Percentiles rank a stretch among this genome's conserved stretches.
These are phyloP conservation scores for Miichthys miiuy DNA, from an alignment of 2,797 vertebrate genomes.

Conservation along the genomic window DNA sequence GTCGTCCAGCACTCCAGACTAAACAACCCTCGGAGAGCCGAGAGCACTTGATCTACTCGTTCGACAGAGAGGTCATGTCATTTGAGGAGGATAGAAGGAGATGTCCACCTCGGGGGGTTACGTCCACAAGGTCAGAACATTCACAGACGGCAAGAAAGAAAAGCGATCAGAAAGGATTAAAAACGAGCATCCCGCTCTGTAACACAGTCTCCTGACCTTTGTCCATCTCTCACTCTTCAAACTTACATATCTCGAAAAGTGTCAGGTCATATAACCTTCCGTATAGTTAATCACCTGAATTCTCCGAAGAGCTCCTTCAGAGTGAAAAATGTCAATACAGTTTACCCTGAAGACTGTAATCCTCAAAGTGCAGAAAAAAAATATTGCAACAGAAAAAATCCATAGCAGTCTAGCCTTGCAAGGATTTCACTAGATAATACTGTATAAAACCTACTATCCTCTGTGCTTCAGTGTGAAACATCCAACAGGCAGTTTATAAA, in stretches of 20 bases:
- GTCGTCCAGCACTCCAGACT: constrained; percentile 44
- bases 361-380: constrained; percentile 5
- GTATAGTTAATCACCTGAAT: not conserved
- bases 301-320: not conserved
- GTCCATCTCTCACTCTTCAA: not conserved
- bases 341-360: constrained; percentile 3
- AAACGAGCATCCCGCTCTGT: not conserved
- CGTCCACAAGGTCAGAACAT: constrained; percentile 33
- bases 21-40: constrained; percentile 50
- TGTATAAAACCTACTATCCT: not conserved
- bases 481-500: not conserved
- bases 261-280: not conserved
- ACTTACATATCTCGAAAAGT: not conserved
- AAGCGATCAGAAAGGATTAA: not conserved
- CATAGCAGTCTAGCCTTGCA: not conserved
- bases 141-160: not conserved
- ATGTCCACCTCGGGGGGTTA: constrained; percentile 35
- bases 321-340: constrained; percentile 5
- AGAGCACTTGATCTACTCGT: constrained; percentile 15
- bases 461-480: not conserved
- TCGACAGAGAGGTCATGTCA: constrained; percentile 39
- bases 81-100: constrained; percentile 15
- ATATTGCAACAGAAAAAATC: constrained; percentile 4
- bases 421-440: not conserved
- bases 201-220: not conserved